Base-by-base conservation (phyloP, 1,140 invertebrate genomes). In the Panagrolaimus sp. region DNA sequence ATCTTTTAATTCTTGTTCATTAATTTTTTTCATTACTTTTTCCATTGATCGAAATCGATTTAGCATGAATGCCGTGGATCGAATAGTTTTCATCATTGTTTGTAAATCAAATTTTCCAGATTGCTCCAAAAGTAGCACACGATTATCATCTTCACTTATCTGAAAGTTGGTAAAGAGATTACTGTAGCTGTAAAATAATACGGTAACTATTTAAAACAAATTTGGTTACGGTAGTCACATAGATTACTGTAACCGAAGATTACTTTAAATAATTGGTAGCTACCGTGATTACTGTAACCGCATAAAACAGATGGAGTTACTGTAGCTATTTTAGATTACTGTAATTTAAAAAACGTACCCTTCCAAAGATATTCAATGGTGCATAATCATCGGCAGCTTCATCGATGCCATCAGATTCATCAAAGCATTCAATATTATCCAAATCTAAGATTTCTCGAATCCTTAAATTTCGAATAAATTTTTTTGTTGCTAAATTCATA, bases 41-140 rank as follows among this genome's bases (percentile, higher is more conserved):
- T 76, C 74, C 74, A 76, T 76, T 43, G 66, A 15, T 3, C 74
- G 65, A 43, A 76, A 76, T n/a, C 74, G 46, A 38, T 71, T 76
- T 43, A 76, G 17, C 70, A 76, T 77, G 58, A 76, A 76, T 7
- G 75, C 45, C 4, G 52, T 64, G 1, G 63, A 46, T 5, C 76
- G 66, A 43, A 77, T 73, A 14, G 38, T 44, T 47, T 43, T 45
- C 65, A 76, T 78, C 67, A 76, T 76, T 48, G 52, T 58, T 38
- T 67, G 43, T 21, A 76, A 46, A 63, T 76, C 76, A 52, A 77
- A 76, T 55, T 44, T 43, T 9, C 75, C 75, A 0, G 75, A 70
- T 66, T 65, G 46, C 58, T 76, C 75, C 32, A 76, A n/a, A 43
- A 64, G 17, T 6, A 64, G 7, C 1, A 64, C 43, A 9, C 63